Percentiles rank a stretch among this genome's conserved stretches.
Evolutionary conservation across 2,888 invertebrate species (phyloP).

Genomic region (Clanis bilineata): DNA sequence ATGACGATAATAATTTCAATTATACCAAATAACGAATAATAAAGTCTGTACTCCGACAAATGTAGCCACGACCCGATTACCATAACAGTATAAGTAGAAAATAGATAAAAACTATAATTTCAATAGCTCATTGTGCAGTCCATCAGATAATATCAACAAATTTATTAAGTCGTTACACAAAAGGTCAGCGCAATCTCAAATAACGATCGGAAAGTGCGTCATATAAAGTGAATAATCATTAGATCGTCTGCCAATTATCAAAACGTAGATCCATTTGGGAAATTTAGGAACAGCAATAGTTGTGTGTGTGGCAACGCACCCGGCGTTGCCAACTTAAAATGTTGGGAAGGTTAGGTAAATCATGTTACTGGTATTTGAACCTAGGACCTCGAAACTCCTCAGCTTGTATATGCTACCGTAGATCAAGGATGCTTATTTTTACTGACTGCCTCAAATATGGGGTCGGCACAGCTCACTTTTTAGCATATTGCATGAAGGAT

Average conservation of each 20-base stretch:
- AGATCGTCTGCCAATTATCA: background rate
- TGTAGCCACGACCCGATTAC: background rate
- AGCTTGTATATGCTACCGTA: no score
- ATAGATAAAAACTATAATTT: constrained; percentile 1
- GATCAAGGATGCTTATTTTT: no score
- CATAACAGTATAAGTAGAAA: constrained; percentile 7
- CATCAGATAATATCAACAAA: constrained; percentile 12
- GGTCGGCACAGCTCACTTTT: no score
- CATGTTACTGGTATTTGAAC: no score
- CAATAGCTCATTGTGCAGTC: constrained; percentile 6
- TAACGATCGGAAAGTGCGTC: background rate
- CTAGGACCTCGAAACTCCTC: no score
- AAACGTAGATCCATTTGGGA: background rate
- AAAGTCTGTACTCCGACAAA: background rate
- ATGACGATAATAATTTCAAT: background rate
- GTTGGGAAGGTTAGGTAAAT: no score
- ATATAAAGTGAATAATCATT: background rate
- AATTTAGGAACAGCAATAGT: no score
- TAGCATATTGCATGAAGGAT: no score
- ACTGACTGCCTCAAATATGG: no score
- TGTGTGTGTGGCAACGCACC: no score
- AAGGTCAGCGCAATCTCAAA: constrained; percentile 6
- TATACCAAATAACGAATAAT: background rate
- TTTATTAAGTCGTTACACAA: constrained; percentile 17
- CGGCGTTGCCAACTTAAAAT: no score